Conservation (phyloP, 53 echinoderm and acorn worm genomes). For the Echinometra lucunter region DNA sequence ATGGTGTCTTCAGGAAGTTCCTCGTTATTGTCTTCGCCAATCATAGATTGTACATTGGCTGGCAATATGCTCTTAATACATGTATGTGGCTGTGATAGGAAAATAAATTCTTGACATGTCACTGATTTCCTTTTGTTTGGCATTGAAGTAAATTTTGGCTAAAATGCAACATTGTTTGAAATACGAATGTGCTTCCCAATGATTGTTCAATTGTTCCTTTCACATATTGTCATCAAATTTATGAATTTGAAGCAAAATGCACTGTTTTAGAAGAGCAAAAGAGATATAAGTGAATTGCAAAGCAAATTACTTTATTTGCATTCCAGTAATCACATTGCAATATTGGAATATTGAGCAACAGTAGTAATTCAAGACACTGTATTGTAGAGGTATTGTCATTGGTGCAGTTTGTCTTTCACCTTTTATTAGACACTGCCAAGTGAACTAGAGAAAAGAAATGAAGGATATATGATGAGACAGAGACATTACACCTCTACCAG, state of each 20-base stretch:
- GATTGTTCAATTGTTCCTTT: not conserved
- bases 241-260: not conserved
- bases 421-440: not conserved
- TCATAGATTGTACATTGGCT: not conserved
- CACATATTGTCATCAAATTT: not conserved
- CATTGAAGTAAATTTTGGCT: not conserved
- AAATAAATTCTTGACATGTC: not conserved
- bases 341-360: not conserved
- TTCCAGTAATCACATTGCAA: not conserved
- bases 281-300: not conserved
- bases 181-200: slow-evolving; percentile 19
- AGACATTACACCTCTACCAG: not conserved
- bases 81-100: not conserved
- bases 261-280: not conserved
- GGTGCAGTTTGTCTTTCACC: not conserved
- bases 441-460: no score
- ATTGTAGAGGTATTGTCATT: not conserved
- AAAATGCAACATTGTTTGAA: not conserved
- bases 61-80: no score
- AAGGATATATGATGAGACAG: no score
- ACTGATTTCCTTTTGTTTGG: not conserved
- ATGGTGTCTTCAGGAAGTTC: not conserved
- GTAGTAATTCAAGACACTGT: not conserved
- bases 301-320: not conserved
- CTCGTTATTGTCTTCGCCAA: not conserved